These are phyloP conservation scores for Tragelaphus strepsiceros DNA, from an alignment of 2,113 vertebrate species.

Conservation along the genomic window DNA sequence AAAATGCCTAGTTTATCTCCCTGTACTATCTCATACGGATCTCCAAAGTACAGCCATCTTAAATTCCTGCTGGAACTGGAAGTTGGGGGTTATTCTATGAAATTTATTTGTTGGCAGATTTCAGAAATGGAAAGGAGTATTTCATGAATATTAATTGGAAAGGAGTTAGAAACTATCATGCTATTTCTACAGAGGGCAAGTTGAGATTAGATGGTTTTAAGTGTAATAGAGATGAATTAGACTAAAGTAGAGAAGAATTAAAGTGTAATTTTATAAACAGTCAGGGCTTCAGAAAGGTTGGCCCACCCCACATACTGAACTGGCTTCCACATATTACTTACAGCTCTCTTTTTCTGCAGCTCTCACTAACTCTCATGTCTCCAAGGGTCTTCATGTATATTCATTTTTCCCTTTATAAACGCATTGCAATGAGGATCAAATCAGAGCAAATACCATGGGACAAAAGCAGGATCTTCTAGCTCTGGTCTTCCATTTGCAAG, in stretches of 20 bases:
- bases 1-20: background rate
- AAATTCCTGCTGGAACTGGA: background rate
- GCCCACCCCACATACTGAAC: accelerated
- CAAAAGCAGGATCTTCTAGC: background rate
- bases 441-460: background rate
- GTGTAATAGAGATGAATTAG: background rate
- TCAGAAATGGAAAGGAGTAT: background rate
- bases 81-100: background rate
- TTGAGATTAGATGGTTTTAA: background rate
- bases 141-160: background rate
- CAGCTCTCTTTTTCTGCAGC: background rate
- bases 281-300: background rate
- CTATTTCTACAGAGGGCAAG: background rate
- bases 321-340: accelerated
- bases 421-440: background rate
- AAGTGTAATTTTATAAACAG: background rate
- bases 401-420: background rate
- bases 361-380: background rate
- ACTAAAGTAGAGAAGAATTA: background rate
- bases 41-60: background rate
- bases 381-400: background rate
- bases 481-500: background rate
- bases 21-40: background rate
- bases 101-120: background rate
- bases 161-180: background rate